Conservation (phyloP, 2,797 vertebrate genomes). For the Molossus alvarezi region DNA sequence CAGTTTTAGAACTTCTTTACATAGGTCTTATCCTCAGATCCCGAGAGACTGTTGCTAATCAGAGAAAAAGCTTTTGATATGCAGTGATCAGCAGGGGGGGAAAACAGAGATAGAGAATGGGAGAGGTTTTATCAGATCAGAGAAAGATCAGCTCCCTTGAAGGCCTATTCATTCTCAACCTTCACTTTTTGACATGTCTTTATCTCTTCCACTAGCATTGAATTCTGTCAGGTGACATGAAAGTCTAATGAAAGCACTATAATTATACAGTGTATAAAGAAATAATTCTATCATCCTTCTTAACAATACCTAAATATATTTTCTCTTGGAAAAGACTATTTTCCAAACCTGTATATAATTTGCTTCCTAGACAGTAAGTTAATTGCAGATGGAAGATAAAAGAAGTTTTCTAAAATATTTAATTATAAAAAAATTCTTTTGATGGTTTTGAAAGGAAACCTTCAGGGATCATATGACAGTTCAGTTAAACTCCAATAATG, state of each 20-base stretch:
- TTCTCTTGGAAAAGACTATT: constrained; percentile 62
- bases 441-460: constrained; percentile 70
- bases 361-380: neutral
- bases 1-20: constrained; percentile 67
- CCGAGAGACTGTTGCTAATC: constrained; percentile 44
- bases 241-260: constrained; percentile 65
- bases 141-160: constrained; percentile 88
- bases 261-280: constrained; percentile 71
- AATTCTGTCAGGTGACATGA: constrained; percentile 80
- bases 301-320: constrained; percentile 46
- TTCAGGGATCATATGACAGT: neutral
- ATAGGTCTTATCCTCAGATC: constrained; percentile 69
- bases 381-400: constrained; percentile 17
- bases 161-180: constrained; percentile 84
- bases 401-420: constrained; percentile 68
- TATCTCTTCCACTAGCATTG: constrained; percentile 79
- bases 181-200: constrained; percentile 81
- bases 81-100: constrained; percentile 50
- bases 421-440: constrained; percentile 16
- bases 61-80: constrained; percentile 83
- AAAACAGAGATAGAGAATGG: constrained; percentile 10
- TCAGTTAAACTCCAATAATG: constrained; percentile 20
- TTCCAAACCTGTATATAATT: constrained; percentile 65
- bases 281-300: constrained; percentile 51
- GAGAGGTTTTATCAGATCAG: constrained; percentile 89